A percentile compares a stretch with the other conserved stretches of the same genome.
Conservation (phyloP, 1,140 invertebrate species). For the Drosophila eugracilis region DNA sequence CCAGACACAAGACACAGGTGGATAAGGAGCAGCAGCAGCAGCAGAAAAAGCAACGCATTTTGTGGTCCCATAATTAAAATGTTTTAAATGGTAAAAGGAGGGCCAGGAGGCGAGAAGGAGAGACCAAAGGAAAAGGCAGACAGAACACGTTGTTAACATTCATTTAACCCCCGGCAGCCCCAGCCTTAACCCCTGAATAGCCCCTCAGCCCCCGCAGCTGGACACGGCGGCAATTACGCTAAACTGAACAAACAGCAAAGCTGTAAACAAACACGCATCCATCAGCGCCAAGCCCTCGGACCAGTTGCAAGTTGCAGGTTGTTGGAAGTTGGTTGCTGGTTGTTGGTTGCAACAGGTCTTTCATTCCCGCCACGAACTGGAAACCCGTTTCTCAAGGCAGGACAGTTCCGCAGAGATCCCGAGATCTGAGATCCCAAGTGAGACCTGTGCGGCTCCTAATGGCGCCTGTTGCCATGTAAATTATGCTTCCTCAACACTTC, state of each 20-base stretch:
- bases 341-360: slow-evolving; percentile 64
- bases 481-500: slow-evolving; percentile 82
- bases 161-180: slow-evolving; percentile 64
- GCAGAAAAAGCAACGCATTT: slow-evolving; percentile 48
- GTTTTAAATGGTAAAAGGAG: slow-evolving; percentile 60
- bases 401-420: slow-evolving; percentile 1
- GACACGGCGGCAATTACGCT: slow-evolving; percentile 74
- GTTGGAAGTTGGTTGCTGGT: not conserved
- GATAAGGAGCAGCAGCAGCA: slow-evolving; percentile 39
- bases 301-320: slow-evolving; percentile 26
- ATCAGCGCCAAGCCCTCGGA: slow-evolving; percentile 52
- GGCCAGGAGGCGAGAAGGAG: not conserved
- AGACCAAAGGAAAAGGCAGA: slow-evolving; percentile 16
- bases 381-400: slow-evolving; percentile 58
- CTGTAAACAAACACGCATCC: slow-evolving; percentile 83
- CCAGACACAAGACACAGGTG: slow-evolving; percentile 21
- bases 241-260: slow-evolving; percentile 82
- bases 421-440: slow-evolving; percentile 8
- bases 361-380: slow-evolving; percentile 17
- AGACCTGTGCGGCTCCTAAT: slow-evolving; percentile 30
- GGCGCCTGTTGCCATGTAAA: slow-evolving; percentile 84
- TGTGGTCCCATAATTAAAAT: slow-evolving; percentile 78
- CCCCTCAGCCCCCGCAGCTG: not conserved
- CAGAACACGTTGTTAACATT: slow-evolving; percentile 79
- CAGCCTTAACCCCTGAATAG: slow-evolving; percentile 21